These are phyloP conservation scores for Zaprionus lineosus DNA, from an alignment of 2,888 invertebrate species.

Conservation along the genomic window DNA sequence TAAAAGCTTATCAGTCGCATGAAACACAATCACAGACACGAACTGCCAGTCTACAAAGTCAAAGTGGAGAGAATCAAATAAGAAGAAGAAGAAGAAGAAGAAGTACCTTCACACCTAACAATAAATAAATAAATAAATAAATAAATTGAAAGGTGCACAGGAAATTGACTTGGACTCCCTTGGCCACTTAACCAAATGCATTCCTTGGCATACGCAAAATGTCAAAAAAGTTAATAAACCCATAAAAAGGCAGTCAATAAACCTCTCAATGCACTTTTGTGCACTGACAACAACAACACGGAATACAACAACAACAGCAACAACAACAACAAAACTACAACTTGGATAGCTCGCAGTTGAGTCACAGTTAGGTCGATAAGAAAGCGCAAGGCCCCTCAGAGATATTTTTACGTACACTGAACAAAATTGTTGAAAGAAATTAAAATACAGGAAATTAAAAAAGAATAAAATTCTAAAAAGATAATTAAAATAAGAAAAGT, in stretches of 20 bases:
- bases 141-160: too few relatives aligned
- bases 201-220: constrained; percentile 41
- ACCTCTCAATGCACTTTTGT: constrained; percentile 65
- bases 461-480: too few relatives aligned
- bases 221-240: constrained; percentile 71
- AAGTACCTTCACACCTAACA: too few relatives aligned
- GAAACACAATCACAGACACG: too few relatives aligned
- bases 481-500: too few relatives aligned
- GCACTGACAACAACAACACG: constrained; percentile 34
- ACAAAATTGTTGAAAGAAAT: too few relatives aligned
- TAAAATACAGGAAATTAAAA: too few relatives aligned
- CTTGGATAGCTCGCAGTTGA: constrained; percentile 55
- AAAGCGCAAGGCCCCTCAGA: constrained; percentile 31
- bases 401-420: constrained; percentile 36
- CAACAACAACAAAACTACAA: constrained; percentile 25
- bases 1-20: too few relatives aligned
- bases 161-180: constrained; percentile 9
- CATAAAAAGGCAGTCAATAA: constrained; percentile 67
- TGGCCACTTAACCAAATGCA: constrained; percentile 24
- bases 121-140: too few relatives aligned
- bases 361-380: constrained; percentile 58
- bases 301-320: constrained; percentile 24
- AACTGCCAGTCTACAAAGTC: too few relatives aligned
- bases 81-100: too few relatives aligned
- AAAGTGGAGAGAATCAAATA: too few relatives aligned